A percentile compares a stretch with the other conserved stretches of the same genome.
Evolutionary conservation across 2,113 vertebrate species (phyloP).

Genomic region (Hippocampus zosterae): DNA sequence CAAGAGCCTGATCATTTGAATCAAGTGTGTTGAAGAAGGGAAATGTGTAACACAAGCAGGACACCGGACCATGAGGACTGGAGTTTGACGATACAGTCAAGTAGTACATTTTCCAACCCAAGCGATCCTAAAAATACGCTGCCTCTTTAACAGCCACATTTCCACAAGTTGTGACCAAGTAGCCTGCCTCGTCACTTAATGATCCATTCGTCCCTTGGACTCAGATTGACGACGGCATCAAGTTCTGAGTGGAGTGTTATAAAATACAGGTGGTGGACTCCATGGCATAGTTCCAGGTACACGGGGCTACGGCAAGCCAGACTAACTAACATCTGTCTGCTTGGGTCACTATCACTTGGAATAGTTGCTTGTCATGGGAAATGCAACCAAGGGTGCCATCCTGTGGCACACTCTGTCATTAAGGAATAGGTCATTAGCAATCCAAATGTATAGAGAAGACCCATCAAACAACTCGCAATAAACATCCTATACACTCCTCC

Average conservation of each 20-base stretch:
- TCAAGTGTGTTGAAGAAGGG: too few species aligned
- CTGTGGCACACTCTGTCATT: constrained; percentile 34
- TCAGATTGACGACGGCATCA: constrained; percentile 7
- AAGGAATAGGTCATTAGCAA: constrained; percentile 51
- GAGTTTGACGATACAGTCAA: background rate
- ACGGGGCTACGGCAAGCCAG: constrained; percentile 5
- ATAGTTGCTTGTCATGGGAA: constrained; percentile 28
- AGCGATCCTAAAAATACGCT: background rate
- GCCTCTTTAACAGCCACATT: background rate
- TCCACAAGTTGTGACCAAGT: background rate
- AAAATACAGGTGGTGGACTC: constrained; percentile 24
- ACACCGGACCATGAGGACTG: too few species aligned
- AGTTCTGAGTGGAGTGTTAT: background rate
- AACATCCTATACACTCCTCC: constrained; percentile 34
- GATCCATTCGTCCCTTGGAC: background rate
- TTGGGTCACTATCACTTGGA: constrained; percentile 32
- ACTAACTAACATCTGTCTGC: constrained; percentile 17
- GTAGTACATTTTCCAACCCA: background rate
- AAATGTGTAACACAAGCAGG: too few species aligned
- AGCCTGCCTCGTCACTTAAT: background rate
- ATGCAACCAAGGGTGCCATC: constrained; percentile 25
- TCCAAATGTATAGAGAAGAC: constrained; percentile 36
- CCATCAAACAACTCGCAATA: constrained; percentile 31
- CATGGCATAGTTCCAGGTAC: constrained; percentile 34
- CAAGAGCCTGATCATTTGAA: too few species aligned